These are phyloP conservation scores for Hippolais icterina DNA, from an alignment of 2,113 vertebrate species.

Conservation along the genomic window DNA sequence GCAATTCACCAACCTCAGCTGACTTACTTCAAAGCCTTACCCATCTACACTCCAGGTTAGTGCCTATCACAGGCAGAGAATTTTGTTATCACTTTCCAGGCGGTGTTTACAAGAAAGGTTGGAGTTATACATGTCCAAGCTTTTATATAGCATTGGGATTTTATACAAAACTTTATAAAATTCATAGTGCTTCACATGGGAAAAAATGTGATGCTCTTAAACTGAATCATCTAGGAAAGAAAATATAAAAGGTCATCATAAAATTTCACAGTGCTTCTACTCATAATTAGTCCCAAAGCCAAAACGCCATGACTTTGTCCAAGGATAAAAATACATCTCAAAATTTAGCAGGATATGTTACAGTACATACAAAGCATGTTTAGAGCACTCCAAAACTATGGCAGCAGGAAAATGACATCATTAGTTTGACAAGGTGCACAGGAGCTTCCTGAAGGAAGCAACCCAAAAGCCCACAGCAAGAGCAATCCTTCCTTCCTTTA, in stretches of 20 bases:
- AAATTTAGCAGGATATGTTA: neutral
- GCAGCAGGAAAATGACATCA: neutral
- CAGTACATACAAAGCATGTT: neutral
- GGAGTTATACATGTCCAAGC: neutral
- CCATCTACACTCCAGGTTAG: neutral
- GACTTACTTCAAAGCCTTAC: neutral
- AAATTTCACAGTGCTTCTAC: neutral
- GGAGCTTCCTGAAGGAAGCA: neutral
- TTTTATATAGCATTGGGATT: neutral
- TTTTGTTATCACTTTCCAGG: neutral
- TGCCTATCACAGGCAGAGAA: neutral
- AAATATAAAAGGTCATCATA: neutral
- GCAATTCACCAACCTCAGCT: neutral
- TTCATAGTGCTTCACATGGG: neutral
- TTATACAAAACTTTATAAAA: neutral
- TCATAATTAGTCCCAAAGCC: neutral
- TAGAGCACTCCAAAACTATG: neutral
- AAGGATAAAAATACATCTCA: neutral
- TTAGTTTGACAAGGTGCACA: neutral
- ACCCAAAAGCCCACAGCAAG: neutral
- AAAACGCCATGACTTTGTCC: neutral
- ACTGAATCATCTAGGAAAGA: neutral
- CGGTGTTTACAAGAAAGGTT: neutral
- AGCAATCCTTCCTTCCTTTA: neutral
- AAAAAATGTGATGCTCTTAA: neutral